Base-by-base conservation (phyloP, 2,113 vertebrate species). In the Psilopsiagon aymara region DNA sequence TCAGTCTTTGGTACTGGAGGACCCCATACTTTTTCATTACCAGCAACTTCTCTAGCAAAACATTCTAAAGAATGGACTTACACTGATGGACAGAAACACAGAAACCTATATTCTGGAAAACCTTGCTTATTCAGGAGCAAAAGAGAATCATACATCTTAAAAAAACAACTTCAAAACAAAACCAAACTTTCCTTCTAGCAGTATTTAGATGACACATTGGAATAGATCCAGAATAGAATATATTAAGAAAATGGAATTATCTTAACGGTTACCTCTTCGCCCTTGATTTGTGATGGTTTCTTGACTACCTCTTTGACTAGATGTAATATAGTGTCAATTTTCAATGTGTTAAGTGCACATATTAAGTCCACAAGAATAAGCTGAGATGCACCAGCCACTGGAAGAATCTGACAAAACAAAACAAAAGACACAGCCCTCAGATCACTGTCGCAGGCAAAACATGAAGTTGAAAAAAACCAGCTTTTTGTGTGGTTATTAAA, bases 301-400 rank as follows among this genome's bases (percentile, higher is more conserved):
- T 99, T 99, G 78, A 99, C 99, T 92, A 99, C 99, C 90, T 99
- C 99, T 97, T 99, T 99, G 70, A 99, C 97, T 77, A 99, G 97
- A 19, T 98, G 97, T n/a, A 99, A 97, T 67, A 99, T 97, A 2
- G 97, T 96, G 39, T 99, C 99, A 0, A 96, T 98, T 90, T 98
- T 99, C 92, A 99, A 80, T 0, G 98, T 98, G 76, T 93, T 98
- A 70, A 99, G 97, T 0, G 99, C 98, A 88, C 99, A 99, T 37
- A 99, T 77, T 81, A 99, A 95, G 59, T 99, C 99, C 37, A 99
- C 98, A 0, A 99, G 98, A 21, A 98, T 98, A 6, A 99, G 97
- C 94, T 99, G 99, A 86, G 98, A 97, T 9, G 98, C 86, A 44
- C 97, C 98, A 41, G 98, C 97, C 43, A 86, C 97, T 1, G 99